Evolutionary conservation across 2,888 invertebrate species (phyloP).

Genomic region (Parnassius orleans): DNA sequence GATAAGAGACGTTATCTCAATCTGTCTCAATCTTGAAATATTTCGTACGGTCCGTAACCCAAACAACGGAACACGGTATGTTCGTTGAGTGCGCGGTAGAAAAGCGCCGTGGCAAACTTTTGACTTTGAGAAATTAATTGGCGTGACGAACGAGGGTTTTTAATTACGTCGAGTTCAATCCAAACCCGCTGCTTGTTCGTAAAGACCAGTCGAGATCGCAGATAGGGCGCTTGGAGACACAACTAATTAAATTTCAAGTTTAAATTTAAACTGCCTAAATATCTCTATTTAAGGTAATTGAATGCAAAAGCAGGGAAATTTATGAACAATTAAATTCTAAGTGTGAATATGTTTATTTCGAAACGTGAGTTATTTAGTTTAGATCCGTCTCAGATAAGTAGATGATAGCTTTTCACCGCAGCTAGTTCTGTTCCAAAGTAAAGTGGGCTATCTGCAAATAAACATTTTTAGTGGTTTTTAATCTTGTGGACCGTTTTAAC

Average conservation of each 20-base stretch:
- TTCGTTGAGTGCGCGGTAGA: slow-evolving; percentile 35
- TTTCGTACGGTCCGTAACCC: slow-evolving; percentile 8
- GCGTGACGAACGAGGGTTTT: slow-evolving; percentile 66
- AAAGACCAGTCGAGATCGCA: slow-evolving; percentile 33
- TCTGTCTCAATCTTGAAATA: slow-evolving; percentile 6
- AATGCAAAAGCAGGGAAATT: slow-evolving; percentile 8
- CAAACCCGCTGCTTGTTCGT: slow-evolving; percentile 36
- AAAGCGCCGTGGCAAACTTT: slow-evolving; percentile 50
- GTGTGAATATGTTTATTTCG: slow-evolving; percentile 23
- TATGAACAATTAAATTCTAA: slow-evolving; percentile 12
- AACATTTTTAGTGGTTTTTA: slow-evolving; percentile 14
- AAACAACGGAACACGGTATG: slow-evolving; percentile 29
- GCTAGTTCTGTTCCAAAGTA: slow-evolving; percentile 17
- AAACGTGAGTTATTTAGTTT: slow-evolving; percentile 13
- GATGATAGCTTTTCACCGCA: slow-evolving; percentile 14
- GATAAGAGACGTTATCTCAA: slow-evolving; percentile 5
- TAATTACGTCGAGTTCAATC: slow-evolving; percentile 62
- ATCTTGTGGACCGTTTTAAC: slow-evolving; percentile 17
- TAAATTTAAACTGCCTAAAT: slow-evolving; percentile 28
- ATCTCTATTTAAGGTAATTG: slow-evolving; percentile 25
- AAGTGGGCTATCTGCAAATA: slow-evolving; percentile 15
- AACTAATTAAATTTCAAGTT: slow-evolving; percentile 36
- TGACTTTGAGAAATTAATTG: slow-evolving; percentile 78
- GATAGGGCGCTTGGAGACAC: slow-evolving; percentile 31
- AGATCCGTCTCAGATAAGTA: slow-evolving; percentile 16